These are phyloP conservation scores for Urophycis tenuis DNA, from an alignment of 2,797 vertebrate genomes.

Conservation along the genomic window DNA sequence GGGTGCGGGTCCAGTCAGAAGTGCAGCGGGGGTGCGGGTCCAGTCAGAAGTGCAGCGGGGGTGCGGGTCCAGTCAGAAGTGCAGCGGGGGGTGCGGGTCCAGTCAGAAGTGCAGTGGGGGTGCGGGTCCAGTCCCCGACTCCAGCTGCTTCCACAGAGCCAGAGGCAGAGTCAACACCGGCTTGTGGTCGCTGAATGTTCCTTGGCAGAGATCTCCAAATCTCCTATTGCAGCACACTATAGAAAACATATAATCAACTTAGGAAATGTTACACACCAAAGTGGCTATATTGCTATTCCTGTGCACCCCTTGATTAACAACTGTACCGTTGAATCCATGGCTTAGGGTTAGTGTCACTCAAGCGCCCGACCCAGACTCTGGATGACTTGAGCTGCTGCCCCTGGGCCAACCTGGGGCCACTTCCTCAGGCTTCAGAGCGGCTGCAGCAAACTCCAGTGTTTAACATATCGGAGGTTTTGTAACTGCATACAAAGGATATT, in stretches of 20 bases:
- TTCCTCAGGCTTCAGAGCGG: neutral
- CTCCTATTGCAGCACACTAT: constrained; percentile 48
- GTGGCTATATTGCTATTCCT: constrained; percentile 47
- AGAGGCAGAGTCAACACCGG: constrained; percentile 48
- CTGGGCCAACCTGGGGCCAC: neutral
- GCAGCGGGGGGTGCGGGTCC: too few relatives aligned
- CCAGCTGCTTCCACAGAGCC: constrained; percentile 29
- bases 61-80: too few relatives aligned
- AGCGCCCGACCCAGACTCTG: constrained; percentile 15
- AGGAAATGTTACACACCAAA: constrained; percentile 58
- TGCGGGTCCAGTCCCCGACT: constrained; percentile 25
- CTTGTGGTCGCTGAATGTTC: constrained; percentile 51
- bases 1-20: too few relatives aligned
- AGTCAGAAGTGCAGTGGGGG: too few relatives aligned
- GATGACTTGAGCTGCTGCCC: neutral
- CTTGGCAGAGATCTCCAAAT: constrained; percentile 56
- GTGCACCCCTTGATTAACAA: constrained; percentile 30
- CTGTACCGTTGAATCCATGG: constrained; percentile 24
- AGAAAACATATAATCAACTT: constrained; percentile 65
- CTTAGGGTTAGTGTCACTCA: constrained; percentile 45
- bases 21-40: too few relatives aligned
- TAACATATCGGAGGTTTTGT: constrained; percentile 11
- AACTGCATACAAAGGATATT: neutral
- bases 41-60: too few relatives aligned
- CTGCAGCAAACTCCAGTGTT: constrained; percentile 2